Conservation (phyloP, 2,797 vertebrate genomes). For the Pyrrhura leucotis region DNA sequence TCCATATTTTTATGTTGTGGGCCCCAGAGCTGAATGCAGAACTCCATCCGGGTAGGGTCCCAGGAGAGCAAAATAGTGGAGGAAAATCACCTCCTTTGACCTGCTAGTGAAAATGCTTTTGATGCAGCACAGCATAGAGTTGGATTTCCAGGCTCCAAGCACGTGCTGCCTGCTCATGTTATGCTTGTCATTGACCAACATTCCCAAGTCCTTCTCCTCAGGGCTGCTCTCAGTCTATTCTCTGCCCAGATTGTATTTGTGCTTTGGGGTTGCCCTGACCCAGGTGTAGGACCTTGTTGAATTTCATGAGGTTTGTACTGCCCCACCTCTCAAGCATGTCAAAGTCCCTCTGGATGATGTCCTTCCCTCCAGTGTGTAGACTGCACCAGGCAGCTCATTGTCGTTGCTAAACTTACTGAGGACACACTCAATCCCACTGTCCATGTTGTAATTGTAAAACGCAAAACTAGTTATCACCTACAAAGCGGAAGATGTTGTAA, state of each 20-base stretch:
- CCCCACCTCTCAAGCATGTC: neutral
- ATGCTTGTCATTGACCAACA: neutral
- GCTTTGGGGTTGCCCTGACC: neutral
- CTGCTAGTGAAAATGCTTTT: neutral
- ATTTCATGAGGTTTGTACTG: neutral
- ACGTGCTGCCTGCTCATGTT: neutral
- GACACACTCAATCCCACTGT: neutral
- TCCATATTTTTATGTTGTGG: neutral
- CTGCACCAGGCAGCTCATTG: neutral
- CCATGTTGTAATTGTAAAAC: neutral
- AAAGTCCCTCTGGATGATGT: neutral
- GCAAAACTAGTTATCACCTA: neutral
- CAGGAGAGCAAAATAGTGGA: neutral
- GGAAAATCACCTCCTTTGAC: neutral
- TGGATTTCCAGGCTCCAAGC: neutral
- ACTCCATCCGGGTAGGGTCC: neutral
- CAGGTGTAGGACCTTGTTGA: neutral
- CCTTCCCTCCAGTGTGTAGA: neutral
- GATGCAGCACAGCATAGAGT: neutral
- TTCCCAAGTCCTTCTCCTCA: neutral
- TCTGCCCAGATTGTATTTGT: neutral
- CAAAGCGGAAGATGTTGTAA: neutral
- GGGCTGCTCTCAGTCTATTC: neutral
- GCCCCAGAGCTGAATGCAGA: neutral
- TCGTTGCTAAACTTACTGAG: neutral